Conservation (phyloP, 2,888 invertebrate genomes). For the Oxystoma pomonae region DNA sequence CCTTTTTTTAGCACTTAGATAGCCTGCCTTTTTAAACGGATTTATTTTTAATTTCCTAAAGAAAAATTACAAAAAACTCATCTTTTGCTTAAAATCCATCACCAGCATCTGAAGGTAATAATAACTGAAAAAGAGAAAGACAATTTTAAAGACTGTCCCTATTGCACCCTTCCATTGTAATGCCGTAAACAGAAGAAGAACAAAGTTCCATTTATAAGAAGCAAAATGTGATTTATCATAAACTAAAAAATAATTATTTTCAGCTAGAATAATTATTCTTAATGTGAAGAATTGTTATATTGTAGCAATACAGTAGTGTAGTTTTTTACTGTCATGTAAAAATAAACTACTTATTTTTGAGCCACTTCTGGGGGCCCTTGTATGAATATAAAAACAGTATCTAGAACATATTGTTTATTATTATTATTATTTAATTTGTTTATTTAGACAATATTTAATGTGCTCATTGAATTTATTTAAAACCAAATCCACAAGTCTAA, state of each 20-base stretch:
- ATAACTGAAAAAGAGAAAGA: neutral
- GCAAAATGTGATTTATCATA: neutral
- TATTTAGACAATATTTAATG: slow-evolving; percentile 12
- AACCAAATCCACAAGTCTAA: too few relatives aligned
- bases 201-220: neutral
- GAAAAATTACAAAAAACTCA: too few relatives aligned
- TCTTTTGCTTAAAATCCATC: too few relatives aligned
- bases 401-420: neutral
- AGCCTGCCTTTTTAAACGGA: too few relatives aligned
- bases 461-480: neutral
- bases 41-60: too few relatives aligned
- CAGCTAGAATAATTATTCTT: neutral
- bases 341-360: too few relatives aligned
- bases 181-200: neutral
- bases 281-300: neutral
- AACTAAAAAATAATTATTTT: neutral
- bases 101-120: too few relatives aligned
- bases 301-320: too few relatives aligned
- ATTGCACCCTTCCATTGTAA: neutral
- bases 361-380: too few relatives aligned
- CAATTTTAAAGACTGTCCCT: neutral
- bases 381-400: too few relatives aligned
- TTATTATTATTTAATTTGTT: neutral
- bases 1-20: too few relatives aligned
- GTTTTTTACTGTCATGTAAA: too few relatives aligned